Conservation (phyloP, 2,888 invertebrate genomes). For the Disparrhopalites patrizii region DNA sequence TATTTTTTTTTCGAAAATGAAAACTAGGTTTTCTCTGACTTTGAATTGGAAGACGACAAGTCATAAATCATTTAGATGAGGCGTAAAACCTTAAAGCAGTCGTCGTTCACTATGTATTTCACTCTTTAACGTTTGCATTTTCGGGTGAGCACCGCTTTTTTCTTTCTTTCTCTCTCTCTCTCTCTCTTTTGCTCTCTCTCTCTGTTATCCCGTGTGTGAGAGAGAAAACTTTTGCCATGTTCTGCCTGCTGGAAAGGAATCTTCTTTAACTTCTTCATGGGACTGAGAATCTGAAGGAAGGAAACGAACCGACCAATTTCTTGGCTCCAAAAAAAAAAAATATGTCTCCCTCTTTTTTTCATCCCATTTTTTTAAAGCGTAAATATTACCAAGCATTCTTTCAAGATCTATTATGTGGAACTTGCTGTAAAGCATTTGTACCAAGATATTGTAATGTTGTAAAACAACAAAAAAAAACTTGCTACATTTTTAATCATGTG, state of each 20-base stretch:
- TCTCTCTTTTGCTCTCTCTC: neutral
- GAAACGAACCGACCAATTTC: constrained; percentile 29
- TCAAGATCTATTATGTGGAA: no score
- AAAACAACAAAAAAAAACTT: no score
- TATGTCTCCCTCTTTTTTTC: no score
- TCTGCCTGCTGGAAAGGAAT: constrained; percentile 9
- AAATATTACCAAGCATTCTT: no score
- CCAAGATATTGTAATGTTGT: no score
- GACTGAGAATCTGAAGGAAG: constrained; percentile 13
- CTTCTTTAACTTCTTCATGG: constrained; percentile 17
- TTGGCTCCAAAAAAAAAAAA: constrained; percentile 27
- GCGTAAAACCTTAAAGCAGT: constrained; percentile 33
- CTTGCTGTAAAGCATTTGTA: no score
- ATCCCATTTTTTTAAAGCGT: no score
- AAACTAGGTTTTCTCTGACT: constrained; percentile 8
- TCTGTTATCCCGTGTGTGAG: neutral
- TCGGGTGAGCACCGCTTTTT: no score
- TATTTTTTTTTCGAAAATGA: no score
- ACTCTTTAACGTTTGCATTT: no score
- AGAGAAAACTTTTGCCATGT: constrained; percentile 11
- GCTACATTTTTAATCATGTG: no score
- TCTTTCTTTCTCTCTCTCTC: no score
- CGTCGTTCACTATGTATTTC: constrained; percentile 20
- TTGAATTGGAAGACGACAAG: constrained; percentile 13
- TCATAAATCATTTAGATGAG: constrained; percentile 33